Evolutionary conservation across 2,113 vertebrate species (phyloP), one percentile per base, ranked within the genome.

Genomic region (Gnathonemus echidnorhynchus): DNA sequence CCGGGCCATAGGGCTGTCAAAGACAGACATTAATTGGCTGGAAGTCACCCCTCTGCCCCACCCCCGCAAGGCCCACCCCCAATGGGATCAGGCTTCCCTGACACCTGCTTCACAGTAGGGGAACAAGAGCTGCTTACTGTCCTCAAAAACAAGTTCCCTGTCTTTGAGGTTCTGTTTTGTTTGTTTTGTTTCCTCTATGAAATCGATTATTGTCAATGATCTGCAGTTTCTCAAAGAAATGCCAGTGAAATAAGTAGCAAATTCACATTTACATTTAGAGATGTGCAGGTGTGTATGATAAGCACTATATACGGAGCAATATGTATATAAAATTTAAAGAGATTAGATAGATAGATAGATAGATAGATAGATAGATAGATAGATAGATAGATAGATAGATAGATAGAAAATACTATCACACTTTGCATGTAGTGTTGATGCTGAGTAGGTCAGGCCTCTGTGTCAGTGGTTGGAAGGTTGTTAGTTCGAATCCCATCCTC

Each of bases 71-170:
- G 5, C 85, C 49, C 49, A n/a, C 85, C n/a, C 27, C 49, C 50
- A 10, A 19, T 74, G 13, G 27, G 49, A 66, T 77, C 31, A 45
- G 35, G 17, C 85, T 74, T 21, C 49, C 62, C 58, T 77, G 58
- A 90, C 89, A 88, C 85, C 86, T 77, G 85, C 35, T 31, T 70
- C 89, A 46, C 85, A 50, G 56, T 11, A 39, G 89, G 84, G n/a
- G 8, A 17, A 7, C 31, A 19, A 74, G 84, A 31, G 35, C 19
- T 42, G 49, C 48, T 56, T 49, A 52, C 70, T 50, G 50, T 35
- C 49, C 49, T 50, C 35, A 62, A 83, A 89, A 89, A 74, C 27
- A 77, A 35, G 62, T 21, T 27, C 88, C 48, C 49, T 17, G 19
- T 50, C 70, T 66, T 21, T 42, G 10, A 56, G 24, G 48, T 74